Conservation (phyloP, 2,797 vertebrate species). For the Ambastaia sidthimunki region DNA sequence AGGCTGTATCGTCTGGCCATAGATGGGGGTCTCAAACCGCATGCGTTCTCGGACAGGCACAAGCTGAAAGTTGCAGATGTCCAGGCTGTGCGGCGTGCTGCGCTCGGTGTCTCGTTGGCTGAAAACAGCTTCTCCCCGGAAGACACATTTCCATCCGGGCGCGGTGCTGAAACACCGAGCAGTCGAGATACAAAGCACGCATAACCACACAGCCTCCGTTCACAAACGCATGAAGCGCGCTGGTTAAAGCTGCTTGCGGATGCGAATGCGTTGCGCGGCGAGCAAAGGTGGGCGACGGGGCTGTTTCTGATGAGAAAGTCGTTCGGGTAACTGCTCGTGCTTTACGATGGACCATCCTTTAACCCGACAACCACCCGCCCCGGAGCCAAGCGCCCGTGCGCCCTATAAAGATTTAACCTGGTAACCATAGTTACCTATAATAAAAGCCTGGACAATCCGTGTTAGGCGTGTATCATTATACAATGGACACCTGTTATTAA, state of each 20-base stretch:
- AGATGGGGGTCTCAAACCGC: constrained; percentile 10
- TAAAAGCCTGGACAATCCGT: neutral
- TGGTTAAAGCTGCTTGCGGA: neutral
- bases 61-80: constrained; percentile 32
- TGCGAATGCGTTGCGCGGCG: neutral
- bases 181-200: constrained; percentile 23
- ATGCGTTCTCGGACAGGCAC: constrained; percentile 13
- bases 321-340: neutral
- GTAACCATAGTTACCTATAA: constrained; percentile 19
- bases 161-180: constrained; percentile 31
- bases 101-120: constrained; percentile 27
- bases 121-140: constrained; percentile 41
- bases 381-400: neutral
- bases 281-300: neutral
- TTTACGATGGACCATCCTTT: constrained; percentile 5
- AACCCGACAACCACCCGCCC: neutral
- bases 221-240: neutral
- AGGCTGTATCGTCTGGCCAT: constrained; percentile 27
- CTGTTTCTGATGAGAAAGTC: neutral
- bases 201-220: constrained; percentile 23
- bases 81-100: neutral
- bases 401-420: neutral
- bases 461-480: neutral
- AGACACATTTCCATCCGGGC: constrained; percentile 49
- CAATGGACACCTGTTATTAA: neutral